phyloP scores from a whole-genome alignment of 2,797 vertebrate genomes.

The Microcaecilia unicolor region DNA sequence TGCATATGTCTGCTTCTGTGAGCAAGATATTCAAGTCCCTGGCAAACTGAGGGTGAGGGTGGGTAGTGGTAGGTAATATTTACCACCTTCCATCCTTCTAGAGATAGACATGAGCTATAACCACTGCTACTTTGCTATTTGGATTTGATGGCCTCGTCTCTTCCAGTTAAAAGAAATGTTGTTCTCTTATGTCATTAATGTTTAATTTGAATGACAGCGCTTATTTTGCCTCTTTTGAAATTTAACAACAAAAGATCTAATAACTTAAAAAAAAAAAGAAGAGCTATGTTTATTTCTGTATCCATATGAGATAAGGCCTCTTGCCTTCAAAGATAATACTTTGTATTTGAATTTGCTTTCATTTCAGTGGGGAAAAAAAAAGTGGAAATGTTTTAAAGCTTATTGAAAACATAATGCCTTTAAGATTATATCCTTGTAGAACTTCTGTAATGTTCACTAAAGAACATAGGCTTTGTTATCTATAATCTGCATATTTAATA shows the following conservation, averaged over 20 bases:
- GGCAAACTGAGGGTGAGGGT: too few species aligned
- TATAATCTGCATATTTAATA: not conserved
- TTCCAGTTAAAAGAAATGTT: too few species aligned
- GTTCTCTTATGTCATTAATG: too few species aligned
- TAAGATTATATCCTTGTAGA: not conserved
- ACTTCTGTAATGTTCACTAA: constrained; percentile 1
- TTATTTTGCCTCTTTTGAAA: not conserved
- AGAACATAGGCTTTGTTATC: constrained; percentile 11
- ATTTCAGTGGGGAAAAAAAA: constrained; percentile 13
- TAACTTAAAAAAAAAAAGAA: constrained; percentile 14
- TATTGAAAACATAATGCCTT: constrained; percentile 16
- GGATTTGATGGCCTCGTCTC: too few species aligned
- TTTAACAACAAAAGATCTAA: constrained; percentile 12
- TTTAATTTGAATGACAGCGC: constrained; percentile 1
- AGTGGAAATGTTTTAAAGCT: constrained; percentile 13
- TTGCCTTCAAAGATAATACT: constrained; percentile 10
- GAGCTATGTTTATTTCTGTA: constrained; percentile 1
- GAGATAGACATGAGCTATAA: too few species aligned
- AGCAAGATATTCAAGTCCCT: too few species aligned
- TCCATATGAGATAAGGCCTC: constrained; percentile 16
- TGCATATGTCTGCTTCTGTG: too few species aligned
- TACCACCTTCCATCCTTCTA: too few species aligned
- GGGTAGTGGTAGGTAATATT: too few species aligned
- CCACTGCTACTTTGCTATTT: too few species aligned
- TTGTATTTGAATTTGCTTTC: constrained; percentile 8